Percentiles rank a stretch among this genome's conserved stretches.
These are phyloP conservation scores for Gnathonemus longibarbis DNA, from an alignment of 2,113 vertebrate genomes.

Conservation along the genomic window DNA sequence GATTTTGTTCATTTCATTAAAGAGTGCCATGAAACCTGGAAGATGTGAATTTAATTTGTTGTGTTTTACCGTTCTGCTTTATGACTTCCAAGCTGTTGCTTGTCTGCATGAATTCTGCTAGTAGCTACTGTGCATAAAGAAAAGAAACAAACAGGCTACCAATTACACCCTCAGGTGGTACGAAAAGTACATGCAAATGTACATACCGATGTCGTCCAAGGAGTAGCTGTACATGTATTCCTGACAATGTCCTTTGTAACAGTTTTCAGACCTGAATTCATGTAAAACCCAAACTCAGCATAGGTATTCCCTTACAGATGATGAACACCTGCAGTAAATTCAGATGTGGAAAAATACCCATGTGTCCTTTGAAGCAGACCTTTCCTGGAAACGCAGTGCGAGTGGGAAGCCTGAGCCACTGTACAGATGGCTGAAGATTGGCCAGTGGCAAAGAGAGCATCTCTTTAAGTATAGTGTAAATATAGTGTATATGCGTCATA, in stretches of 20 bases:
- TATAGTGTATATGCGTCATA: background rate
- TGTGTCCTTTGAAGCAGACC: slow-evolving; percentile 70
- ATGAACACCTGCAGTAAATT: slow-evolving; percentile 66
- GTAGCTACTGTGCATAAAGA: background rate
- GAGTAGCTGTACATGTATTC: too few species aligned
- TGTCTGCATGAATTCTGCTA: slow-evolving; percentile 2
- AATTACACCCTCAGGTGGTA: background rate
- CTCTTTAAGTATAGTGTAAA: background rate
- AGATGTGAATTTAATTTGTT: slow-evolving; percentile 35
- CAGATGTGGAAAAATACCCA: slow-evolving; percentile 71
- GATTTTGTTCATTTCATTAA: slow-evolving; percentile 23
- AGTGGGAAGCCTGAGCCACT: slow-evolving; percentile 67
- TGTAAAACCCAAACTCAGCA: too few species aligned
- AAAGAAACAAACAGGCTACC: background rate
- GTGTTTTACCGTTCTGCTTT: slow-evolving; percentile 34
- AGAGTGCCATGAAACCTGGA: slow-evolving; percentile 21
- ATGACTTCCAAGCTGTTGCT: slow-evolving; percentile 13
- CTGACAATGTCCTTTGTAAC: too few species aligned
- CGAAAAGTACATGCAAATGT: background rate
- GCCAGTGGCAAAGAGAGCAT: slow-evolving; percentile 51
- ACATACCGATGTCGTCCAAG: background rate
- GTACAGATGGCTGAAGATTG: slow-evolving; percentile 82
- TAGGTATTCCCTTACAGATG: too few species aligned
- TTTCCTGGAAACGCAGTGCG: slow-evolving; percentile 81
- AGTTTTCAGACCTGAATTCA: too few species aligned